These are phyloP conservation scores for Chloroceryle inda DNA, from an alignment of 2,797 vertebrate genomes.

Conservation along the genomic window DNA sequence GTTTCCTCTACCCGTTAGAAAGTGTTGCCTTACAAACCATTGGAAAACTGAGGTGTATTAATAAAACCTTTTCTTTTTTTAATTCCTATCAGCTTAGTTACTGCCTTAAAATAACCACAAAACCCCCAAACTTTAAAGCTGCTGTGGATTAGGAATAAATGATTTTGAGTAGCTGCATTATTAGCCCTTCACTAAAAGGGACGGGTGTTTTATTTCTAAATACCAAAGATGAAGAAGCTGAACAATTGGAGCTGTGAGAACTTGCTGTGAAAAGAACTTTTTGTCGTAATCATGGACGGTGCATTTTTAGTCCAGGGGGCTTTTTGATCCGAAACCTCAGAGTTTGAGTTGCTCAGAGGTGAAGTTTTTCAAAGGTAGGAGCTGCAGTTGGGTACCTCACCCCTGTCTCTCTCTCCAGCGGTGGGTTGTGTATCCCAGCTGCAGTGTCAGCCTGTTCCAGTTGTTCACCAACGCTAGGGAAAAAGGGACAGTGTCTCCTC, in stretches of 20 bases:
- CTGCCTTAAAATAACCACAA: background rate
- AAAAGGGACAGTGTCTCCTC: background rate
- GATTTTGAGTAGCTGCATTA: background rate
- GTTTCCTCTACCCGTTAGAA: background rate
- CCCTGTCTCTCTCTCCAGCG: background rate
- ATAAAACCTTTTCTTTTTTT: background rate
- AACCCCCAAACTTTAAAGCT: background rate
- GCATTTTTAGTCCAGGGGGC: background rate
- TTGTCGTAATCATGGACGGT: background rate
- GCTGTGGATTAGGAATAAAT: background rate
- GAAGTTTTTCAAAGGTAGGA: background rate
- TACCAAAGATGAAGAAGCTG: slow-evolving; percentile 60
- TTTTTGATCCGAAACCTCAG: background rate
- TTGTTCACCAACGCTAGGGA: background rate
- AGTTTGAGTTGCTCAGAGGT: background rate
- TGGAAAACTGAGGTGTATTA: background rate
- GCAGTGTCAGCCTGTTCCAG: background rate
- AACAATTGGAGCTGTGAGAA: background rate
- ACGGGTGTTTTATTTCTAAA: slow-evolving; percentile 3
- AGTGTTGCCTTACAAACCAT: slow-evolving; percentile 44
- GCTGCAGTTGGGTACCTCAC: background rate
- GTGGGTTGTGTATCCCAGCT: background rate
- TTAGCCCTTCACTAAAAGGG: slow-evolving; percentile 38
- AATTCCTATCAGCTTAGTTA: background rate
- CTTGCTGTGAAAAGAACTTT: background rate